Base-by-base conservation (phyloP, 2,888 invertebrate species). In the Andrena chrysosceles region DNA sequence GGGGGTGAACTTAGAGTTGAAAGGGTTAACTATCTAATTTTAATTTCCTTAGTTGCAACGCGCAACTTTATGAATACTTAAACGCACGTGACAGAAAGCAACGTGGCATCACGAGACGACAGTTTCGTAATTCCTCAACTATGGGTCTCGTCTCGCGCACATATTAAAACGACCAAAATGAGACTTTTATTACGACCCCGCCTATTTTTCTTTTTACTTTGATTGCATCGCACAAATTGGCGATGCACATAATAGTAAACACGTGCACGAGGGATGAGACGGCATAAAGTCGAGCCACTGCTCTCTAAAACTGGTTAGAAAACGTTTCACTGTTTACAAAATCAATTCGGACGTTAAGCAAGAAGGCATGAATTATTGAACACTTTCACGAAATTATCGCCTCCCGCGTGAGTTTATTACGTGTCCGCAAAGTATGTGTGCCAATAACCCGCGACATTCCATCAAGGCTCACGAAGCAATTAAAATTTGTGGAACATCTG, bases 301-400 rank as follows among this genome's bases (percentile, higher is more conserved):
- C 23, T 62, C 42, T 23, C 4, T 48, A 68, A 68, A 52, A 33
- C 60, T 66, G 63, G 42, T 67, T 62, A 66, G 56, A 59, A 59
- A 66, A 56, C 48, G 59, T 42, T 80, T 42, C 52, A 31, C 56
- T 52, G 20, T 52, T 66, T 80, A 69, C 59, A 59, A 80, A 62
- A 63, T 33, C 35, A 54, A 72, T 52, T 72, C 66, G 52, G 5
- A n/a, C 42, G 60, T 62, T 26, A 33, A 35, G 33, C 56, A 68
- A 67, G 62, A 48, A 54, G 16, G 35, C 31, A 81, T 67, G 59
- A 73, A 81, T 82, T 56, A 80, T 80, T 80, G 29, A 80, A 70
- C 35, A 79, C 81, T 63, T 78, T 69, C 69, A 33, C 69, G 54
- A 80, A 66, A 80, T 78, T 16, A 69, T 79, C 48, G 16, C 20